Evolutionary conservation across 2,888 invertebrate species (phyloP).

Genomic region (Xanthorhoe designata): DNA sequence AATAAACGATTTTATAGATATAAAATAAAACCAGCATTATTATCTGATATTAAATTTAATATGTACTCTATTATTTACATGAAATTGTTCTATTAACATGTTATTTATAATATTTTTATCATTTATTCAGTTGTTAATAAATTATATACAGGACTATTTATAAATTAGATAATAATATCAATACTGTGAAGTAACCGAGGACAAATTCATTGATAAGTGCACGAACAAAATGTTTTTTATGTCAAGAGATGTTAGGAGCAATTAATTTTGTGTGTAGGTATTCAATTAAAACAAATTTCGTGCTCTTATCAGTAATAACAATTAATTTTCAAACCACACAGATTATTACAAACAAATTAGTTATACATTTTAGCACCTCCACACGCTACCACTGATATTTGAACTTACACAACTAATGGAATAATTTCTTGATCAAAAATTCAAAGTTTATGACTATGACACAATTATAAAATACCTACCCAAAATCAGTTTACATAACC

Average conservation of each 20-base stretch:
- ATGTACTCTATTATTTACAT: conserved; percentile 85
- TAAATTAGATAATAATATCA: conserved; percentile 82
- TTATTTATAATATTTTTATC: conserved; percentile 81
- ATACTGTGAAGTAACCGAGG: conserved; percentile 77
- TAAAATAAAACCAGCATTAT: conserved; percentile 68
- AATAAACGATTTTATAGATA: no score
- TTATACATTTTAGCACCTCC: conserved; percentile 79
- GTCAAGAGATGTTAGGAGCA: conserved; percentile 18
- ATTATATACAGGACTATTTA: conserved; percentile 85
- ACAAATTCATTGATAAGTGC: conserved; percentile 65
- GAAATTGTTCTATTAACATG: conserved; percentile 86
- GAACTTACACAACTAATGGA: conserved; percentile 64
- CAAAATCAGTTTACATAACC: conserved; percentile 68
- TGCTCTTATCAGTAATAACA: conserved; percentile 54
- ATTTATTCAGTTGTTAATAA: conserved; percentile 83
- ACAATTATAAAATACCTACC: conserved; percentile 55
- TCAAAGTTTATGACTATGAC: conserved; percentile 61
- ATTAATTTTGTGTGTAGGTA: not conserved
- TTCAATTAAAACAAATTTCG: conserved; percentile 38
- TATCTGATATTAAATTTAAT: conserved; percentile 86
- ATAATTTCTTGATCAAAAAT: conserved; percentile 58
- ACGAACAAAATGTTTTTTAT: conserved; percentile 42
- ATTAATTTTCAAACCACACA: conserved; percentile 64
- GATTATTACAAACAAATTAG: conserved; percentile 59
- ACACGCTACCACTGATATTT: conserved; percentile 69